Evolutionary conservation across 2,113 vertebrate genomes (phyloP).

Genomic region (Stegastes partitus): DNA sequence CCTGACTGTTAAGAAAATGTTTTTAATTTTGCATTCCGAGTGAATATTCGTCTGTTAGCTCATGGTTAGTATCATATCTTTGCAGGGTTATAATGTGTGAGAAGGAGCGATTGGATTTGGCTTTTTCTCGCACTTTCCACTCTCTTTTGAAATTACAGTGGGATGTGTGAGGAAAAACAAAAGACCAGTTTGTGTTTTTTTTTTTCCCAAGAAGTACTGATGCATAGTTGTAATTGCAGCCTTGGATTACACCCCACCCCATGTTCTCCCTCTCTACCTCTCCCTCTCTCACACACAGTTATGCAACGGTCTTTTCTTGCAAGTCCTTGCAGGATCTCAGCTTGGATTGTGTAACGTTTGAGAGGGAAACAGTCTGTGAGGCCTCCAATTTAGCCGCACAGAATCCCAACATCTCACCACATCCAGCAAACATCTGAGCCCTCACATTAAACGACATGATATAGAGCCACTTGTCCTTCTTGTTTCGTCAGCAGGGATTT

Average conservation of each 20-base stretch:
- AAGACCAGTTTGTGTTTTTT: background rate
- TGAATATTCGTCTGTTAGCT: no score
- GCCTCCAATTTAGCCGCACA: slow-evolving; percentile 21
- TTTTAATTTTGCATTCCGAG: no score
- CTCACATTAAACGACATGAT: background rate
- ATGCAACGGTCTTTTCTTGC: slow-evolving; percentile 67
- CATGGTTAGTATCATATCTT: no score
- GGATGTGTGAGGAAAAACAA: slow-evolving; percentile 16
- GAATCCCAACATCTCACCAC: background rate
- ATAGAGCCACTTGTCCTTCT: background rate
- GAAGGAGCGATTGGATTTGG: background rate
- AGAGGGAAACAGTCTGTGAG: slow-evolving; percentile 48
- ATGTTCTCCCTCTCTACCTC: slow-evolving; percentile 7
- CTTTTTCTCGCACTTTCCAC: background rate
- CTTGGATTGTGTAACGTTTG: slow-evolving; percentile 63
- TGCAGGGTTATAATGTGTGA: no score
- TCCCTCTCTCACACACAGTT: slow-evolving; percentile 47
- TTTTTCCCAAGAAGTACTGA: slow-evolving; percentile 4
- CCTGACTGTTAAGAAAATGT: no score
- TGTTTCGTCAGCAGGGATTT: slow-evolving; percentile 26
- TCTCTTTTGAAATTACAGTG: slow-evolving; percentile 10
- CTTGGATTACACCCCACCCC: slow-evolving; percentile 20
- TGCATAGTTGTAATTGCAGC: slow-evolving; percentile 52
- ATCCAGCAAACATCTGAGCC: slow-evolving; percentile 3
- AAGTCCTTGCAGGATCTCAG: slow-evolving; percentile 66